phyloP scores from a whole-genome alignment of 2,797 vertebrate species.

The Anguilla anguilla region DNA sequence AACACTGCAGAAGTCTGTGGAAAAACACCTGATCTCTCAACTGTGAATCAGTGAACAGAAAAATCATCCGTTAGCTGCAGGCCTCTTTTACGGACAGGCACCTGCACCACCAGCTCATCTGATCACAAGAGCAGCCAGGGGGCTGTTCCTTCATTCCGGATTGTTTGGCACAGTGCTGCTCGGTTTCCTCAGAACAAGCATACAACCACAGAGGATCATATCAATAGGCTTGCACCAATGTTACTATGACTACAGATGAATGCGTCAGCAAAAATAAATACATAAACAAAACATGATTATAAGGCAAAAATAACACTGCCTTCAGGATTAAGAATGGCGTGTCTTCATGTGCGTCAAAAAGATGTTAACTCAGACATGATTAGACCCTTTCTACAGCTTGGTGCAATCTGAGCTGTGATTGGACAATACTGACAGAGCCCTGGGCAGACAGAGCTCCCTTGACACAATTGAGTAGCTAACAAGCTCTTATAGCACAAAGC shows the following conservation, averaged over 20 bases:
- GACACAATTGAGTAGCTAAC: conserved; percentile 37
- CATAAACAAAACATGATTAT: not conserved
- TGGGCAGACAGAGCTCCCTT: conserved; percentile 41
- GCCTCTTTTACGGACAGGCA: not conserved
- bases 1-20: not conserved
- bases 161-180: not conserved
- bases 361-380: not conserved
- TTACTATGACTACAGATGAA: not conserved
- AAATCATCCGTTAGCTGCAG: conserved; percentile 12
- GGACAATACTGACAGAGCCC: not conserved
- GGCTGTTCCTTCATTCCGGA: not conserved
- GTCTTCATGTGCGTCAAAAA: not conserved
- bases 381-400: not conserved
- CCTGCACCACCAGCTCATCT: not conserved
- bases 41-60: conserved; percentile 17
- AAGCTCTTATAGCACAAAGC: conserved; percentile 13
- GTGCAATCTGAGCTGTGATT: not conserved
- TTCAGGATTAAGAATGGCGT: not conserved
- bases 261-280: not conserved
- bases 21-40: conserved; percentile 7
- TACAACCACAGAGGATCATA: not conserved
- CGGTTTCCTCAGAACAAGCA: not conserved
- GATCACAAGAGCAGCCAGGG: not conserved
- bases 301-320: not conserved
- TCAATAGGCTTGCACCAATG: not conserved